Conservation (phyloP, 2,113 vertebrate genomes). For the Pungitius pungitius region DNA sequence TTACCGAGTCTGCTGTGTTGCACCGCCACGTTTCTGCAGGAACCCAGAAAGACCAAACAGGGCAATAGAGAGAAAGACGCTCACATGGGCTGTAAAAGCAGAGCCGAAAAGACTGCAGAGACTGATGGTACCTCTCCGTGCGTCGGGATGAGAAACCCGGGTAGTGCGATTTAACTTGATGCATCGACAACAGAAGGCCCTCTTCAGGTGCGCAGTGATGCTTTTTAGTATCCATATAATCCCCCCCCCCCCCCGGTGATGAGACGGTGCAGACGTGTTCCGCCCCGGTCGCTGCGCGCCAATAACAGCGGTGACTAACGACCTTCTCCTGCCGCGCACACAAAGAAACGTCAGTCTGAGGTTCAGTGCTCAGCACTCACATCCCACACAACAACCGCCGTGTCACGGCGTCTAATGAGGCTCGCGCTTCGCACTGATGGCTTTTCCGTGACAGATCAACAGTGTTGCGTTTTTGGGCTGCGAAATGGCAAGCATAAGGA, state of each 20-base stretch:
- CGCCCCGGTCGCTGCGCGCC: neutral
- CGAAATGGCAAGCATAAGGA: no score
- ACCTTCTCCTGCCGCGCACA: slow-evolving; percentile 1
- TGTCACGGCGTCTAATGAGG: slow-evolving; percentile 11
- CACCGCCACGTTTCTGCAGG: no score
- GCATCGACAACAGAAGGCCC: neutral
- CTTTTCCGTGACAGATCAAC: neutral
- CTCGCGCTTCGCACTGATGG: neutral
- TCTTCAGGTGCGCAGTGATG: neutral
- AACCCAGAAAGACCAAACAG: no score
- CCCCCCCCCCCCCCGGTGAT: no score
- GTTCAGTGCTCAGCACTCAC: slow-evolving; percentile 18
- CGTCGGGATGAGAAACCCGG: no score
- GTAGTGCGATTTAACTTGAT: no score
- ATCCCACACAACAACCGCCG: slow-evolving; percentile 6
- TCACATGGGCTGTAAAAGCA: no score
- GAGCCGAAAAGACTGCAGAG: no score
- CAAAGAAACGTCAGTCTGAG: slow-evolving; percentile 19
- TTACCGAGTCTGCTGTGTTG: no score
- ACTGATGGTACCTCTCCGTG: no score
- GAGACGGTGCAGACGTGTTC: neutral
- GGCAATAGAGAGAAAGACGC: no score
- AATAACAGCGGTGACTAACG: slow-evolving; percentile 11
- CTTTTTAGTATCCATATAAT: neutral
- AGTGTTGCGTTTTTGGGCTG: no score